Percentiles rank a stretch among this genome's conserved stretches.
Evolutionary conservation across 1,140 invertebrate species (phyloP).

Genomic region (Tetramorium simillimum): DNA sequence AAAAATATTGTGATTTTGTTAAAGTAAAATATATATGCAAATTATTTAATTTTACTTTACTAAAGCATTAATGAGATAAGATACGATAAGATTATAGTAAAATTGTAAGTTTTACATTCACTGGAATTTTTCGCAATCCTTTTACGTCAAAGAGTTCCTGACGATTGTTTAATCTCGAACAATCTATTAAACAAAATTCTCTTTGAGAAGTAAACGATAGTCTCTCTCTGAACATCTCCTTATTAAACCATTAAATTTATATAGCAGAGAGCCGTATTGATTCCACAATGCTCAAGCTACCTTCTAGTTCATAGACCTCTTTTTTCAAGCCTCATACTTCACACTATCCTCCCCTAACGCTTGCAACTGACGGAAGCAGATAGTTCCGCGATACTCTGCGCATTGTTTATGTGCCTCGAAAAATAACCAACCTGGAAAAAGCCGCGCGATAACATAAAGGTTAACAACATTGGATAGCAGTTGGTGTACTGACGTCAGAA

Average conservation of each 20-base stretch:
- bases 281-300: neutral
- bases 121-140: neutral
- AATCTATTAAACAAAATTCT: neutral
- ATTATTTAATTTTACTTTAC: neutral
- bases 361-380: slow-evolving; percentile 14
- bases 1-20: neutral
- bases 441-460: slow-evolving; percentile 3
- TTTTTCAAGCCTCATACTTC: neutral
- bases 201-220: neutral
- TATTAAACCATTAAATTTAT: neutral
- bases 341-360: neutral
- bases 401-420: slow-evolving; percentile 21
- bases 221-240: neutral
- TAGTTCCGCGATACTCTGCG: neutral
- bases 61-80: neutral
- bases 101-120: neutral
- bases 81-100: neutral
- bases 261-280: neutral
- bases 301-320: neutral
- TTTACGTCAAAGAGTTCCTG: neutral
- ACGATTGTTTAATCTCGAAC: neutral
- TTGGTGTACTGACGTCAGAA: slow-evolving; percentile 70
- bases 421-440: neutral
- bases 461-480: slow-evolving; percentile 23
- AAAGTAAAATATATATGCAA: neutral